Conservation (phyloP, 2,888 invertebrate species). For the Euclidia mi region DNA sequence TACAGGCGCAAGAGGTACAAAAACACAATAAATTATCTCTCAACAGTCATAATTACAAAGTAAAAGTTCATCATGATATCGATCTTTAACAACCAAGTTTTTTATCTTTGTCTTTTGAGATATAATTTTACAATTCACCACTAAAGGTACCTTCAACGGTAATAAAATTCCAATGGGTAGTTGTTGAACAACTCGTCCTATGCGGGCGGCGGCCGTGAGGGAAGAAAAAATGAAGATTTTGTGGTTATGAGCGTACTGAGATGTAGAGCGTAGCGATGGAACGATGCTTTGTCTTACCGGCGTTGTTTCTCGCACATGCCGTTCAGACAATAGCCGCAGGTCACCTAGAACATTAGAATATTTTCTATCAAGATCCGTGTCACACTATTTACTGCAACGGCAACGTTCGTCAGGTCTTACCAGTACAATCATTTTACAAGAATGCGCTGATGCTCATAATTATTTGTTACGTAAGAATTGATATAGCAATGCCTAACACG, state of each 20-base stretch:
- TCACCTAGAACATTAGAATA: too few relatives aligned
- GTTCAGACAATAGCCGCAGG: neutral
- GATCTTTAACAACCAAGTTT: constrained; percentile 4
- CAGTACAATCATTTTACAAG: constrained; percentile 65
- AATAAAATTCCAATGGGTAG: constrained; percentile 74
- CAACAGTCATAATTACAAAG: constrained; percentile 15
- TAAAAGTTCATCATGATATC: constrained; percentile 6
- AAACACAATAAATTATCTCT: too few relatives aligned
- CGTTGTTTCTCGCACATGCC: constrained; percentile 6
- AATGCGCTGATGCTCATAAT: constrained; percentile 72
- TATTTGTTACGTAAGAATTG: constrained; percentile 72
- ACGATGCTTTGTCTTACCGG: constrained; percentile 54
- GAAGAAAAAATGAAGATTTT: constrained; percentile 74
- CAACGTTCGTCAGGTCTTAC: neutral
- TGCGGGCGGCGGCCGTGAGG: constrained; percentile 73
- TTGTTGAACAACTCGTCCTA: constrained; percentile 66
- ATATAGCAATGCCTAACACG: constrained; percentile 74
- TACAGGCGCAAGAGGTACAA: too few relatives aligned
- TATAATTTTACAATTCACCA: constrained; percentile 42
- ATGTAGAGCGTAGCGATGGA: constrained; percentile 55
- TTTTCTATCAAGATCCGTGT: too few relatives aligned
- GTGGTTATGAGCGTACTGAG: constrained; percentile 72
- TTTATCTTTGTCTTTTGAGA: constrained; percentile 9
- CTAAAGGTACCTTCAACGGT: constrained; percentile 63
- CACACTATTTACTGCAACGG: too few relatives aligned